Evolutionary conservation across 2,113 vertebrate genomes (phyloP).

Genomic region (Scomber japonicus): DNA sequence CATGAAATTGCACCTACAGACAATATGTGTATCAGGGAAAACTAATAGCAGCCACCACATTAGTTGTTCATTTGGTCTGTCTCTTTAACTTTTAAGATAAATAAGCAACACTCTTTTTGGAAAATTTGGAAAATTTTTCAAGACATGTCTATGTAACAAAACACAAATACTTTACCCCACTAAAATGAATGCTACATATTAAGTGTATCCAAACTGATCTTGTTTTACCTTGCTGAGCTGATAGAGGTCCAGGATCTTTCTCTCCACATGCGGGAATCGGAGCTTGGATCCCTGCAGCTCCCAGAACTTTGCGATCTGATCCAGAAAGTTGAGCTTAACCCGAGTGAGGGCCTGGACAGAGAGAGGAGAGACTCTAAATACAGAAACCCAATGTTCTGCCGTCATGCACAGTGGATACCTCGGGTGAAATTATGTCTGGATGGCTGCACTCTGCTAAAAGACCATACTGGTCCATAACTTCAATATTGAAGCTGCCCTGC

Average conservation of each 20-base stretch:
- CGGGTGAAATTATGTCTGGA: conserved; percentile 20
- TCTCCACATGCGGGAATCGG: conserved; percentile 96
- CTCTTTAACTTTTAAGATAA: too few species aligned
- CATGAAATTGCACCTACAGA: too few species aligned
- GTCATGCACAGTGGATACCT: conserved; percentile 6
- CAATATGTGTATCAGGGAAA: too few species aligned
- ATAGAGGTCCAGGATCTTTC: conserved; percentile 95
- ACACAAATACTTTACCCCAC: background rate
- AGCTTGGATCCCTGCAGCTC: conserved; percentile 96
- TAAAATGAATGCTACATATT: background rate
- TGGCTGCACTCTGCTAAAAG: background rate
- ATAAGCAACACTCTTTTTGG: background rate
- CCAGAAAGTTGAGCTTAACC: conserved; percentile 96
- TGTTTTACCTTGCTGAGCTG: conserved; percentile 93
- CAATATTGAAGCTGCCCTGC: background rate
- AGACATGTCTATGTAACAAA: background rate
- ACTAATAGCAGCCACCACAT: too few species aligned
- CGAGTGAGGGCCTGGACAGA: conserved; percentile 93
- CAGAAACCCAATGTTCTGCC: background rate
- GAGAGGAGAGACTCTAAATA: background rate
- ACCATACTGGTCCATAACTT: background rate
- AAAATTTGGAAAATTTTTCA: background rate
- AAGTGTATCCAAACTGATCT: too few species aligned
- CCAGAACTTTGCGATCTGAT: conserved; percentile 99
- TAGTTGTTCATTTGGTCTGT: too few species aligned